phyloP scores from a whole-genome alignment of 2,113 vertebrate genomes.

The Mobula birostris region DNA sequence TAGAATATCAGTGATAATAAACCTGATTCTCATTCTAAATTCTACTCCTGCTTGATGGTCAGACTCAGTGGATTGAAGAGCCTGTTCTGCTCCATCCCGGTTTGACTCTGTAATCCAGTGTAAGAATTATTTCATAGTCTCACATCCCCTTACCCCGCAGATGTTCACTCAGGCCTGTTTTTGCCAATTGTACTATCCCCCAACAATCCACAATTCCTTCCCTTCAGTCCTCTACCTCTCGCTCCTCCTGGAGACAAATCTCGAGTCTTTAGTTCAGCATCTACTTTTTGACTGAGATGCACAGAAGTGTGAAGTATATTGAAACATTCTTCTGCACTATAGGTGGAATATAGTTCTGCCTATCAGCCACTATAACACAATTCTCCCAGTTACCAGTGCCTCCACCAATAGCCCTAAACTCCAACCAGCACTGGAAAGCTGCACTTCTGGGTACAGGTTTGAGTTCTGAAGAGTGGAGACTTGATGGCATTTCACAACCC shows the following conservation, averaged over 20 bases:
- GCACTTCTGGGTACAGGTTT: not conserved
- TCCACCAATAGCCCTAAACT: too few species aligned
- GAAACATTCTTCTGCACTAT: not conserved
- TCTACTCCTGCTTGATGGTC: not conserved
- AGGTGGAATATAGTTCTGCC: not conserved
- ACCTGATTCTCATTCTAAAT: not conserved
- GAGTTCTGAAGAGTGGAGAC: not conserved
- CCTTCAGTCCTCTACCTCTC: too few species aligned
- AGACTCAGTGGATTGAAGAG: too few species aligned
- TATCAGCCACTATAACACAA: not conserved
- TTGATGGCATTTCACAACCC: not conserved
- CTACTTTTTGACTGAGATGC: not conserved
- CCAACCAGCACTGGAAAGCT: not conserved
- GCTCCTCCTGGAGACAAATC: too few species aligned
- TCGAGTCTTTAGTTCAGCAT: not conserved
- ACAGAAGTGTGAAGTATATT: not conserved
- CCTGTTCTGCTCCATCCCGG: too few species aligned
- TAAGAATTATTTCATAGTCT: not conserved
- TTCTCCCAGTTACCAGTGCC: too few species aligned
- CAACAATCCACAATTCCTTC: too few species aligned
- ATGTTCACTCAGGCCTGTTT: too few species aligned
- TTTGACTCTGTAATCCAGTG: not conserved
- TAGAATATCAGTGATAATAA: too few species aligned
- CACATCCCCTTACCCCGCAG: too few species aligned
- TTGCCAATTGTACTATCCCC: too few species aligned